phyloP scores from a whole-genome alignment of 1,140 invertebrate genomes.

The Chymomyza costata region DNA sequence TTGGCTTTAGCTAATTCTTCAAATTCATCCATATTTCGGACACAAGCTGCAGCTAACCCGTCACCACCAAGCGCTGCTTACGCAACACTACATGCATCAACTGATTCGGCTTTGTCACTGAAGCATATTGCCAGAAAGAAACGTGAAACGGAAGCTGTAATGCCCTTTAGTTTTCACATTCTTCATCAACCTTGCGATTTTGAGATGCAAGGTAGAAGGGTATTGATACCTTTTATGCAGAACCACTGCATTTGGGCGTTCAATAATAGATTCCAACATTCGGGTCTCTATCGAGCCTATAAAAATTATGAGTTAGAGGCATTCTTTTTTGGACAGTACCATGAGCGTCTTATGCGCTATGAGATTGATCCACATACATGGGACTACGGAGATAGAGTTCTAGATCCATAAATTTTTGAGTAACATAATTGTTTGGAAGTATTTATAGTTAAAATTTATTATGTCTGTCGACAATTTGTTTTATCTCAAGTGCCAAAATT shows the following conservation, averaged over 20 bases:
- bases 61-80: too few relatives aligned
- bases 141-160: not conserved
- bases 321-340: slow-evolving; percentile 35
- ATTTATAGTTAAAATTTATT: too few relatives aligned
- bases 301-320: slow-evolving; percentile 31
- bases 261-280: slow-evolving; percentile 1
- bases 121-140: slow-evolving; percentile 10
- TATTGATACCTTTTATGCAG: slow-evolving; percentile 4
- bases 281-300: slow-evolving; percentile 1
- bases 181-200: slow-evolving; percentile 40
- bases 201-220: not conserved
- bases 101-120: too few relatives aligned
- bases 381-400: slow-evolving; percentile 17
- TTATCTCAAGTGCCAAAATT: too few relatives aligned
- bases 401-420: too few relatives aligned
- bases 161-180: slow-evolving; percentile 16
- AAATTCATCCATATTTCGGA: too few relatives aligned
- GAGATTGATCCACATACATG: slow-evolving; percentile 20
- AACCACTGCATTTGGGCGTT: slow-evolving; percentile 13
- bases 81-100: too few relatives aligned
- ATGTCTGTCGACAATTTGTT: too few relatives aligned
- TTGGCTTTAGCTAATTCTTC: too few relatives aligned
- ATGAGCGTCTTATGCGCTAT: slow-evolving; percentile 21
- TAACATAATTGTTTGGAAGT: too few relatives aligned
- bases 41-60: too few relatives aligned